Evolutionary conservation across 2,888 invertebrate genomes (phyloP).

Genomic region (Heliconius erato): DNA sequence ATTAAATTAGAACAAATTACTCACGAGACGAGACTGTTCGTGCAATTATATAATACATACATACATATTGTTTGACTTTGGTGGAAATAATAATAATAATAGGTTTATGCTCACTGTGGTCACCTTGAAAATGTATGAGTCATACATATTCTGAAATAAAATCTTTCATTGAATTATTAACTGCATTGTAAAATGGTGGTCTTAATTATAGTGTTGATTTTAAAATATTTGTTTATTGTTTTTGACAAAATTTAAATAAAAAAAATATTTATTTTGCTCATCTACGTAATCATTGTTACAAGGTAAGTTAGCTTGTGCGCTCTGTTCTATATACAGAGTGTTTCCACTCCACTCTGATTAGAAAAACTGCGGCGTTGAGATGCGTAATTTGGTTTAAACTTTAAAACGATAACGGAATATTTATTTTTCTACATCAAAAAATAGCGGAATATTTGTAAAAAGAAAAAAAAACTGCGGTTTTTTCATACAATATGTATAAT

Average conservation of each 20-base stretch:
- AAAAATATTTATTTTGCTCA: background rate
- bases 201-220: background rate
- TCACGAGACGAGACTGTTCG: conserved; percentile 16
- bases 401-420: background rate
- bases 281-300: background rate
- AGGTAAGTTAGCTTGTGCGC: background rate
- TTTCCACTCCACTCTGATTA: background rate
- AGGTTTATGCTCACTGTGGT: conserved; percentile 18
- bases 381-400: background rate
- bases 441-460: background rate
- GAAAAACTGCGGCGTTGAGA: background rate
- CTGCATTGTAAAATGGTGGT: background rate
- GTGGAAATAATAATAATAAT: conserved; percentile 18
- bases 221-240: conserved; percentile 1
- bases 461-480: background rate
- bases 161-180: conserved; percentile 5
- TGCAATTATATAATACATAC: conserved; percentile 31
- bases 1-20: conserved; percentile 9
- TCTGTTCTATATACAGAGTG: background rate
- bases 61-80: conserved; percentile 10
- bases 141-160: conserved; percentile 16
- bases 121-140: conserved; percentile 22
- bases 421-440: background rate
- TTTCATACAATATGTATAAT: background rate
- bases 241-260: background rate